These are phyloP conservation scores for Sylvietta virens DNA, from an alignment of 2,113 vertebrate species.

Conservation along the genomic window DNA sequence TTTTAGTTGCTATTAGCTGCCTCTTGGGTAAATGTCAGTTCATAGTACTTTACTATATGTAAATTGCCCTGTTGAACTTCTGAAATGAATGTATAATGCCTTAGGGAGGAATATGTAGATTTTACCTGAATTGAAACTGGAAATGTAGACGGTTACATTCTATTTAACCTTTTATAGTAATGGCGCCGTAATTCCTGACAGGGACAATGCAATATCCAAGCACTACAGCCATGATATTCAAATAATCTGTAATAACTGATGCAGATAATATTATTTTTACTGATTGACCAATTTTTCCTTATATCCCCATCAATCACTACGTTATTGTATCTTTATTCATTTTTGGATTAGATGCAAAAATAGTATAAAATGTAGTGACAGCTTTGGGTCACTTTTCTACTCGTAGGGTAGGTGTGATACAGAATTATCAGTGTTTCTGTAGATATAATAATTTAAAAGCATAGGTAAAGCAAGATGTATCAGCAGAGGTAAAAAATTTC, in stretches of 20 bases:
- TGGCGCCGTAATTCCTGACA: background rate
- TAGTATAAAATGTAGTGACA: background rate
- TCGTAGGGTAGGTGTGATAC: background rate
- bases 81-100: background rate
- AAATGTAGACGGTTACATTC: background rate
- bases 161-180: background rate
- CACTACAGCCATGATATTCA: background rate
- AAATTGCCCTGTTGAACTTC: background rate
- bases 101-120: background rate
- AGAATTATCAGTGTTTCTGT: background rate
- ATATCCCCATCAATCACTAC: background rate
- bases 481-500: background rate
- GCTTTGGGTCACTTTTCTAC: background rate
- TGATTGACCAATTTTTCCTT: background rate
- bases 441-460: background rate
- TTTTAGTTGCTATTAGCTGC: background rate
- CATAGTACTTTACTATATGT: background rate
- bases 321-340: background rate
- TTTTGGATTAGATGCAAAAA: background rate
- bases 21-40: background rate
- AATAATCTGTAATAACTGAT: background rate
- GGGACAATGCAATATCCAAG: background rate
- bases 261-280: background rate
- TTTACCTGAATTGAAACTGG: background rate
- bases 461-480: background rate